Base-by-base conservation (phyloP, 2,888 invertebrate species). In the Lumbricus terrestris region DNA sequence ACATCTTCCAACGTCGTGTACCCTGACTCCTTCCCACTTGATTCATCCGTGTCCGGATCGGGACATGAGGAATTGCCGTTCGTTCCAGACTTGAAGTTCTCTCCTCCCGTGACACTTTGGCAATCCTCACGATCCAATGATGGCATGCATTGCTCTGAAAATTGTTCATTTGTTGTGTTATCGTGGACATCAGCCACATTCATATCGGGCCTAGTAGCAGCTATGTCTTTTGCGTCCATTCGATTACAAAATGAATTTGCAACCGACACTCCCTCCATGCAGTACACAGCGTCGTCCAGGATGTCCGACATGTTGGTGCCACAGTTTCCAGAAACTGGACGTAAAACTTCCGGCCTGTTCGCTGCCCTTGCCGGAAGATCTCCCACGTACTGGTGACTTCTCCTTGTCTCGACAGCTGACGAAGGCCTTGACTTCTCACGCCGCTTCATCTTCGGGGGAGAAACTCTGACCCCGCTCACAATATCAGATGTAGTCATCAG, bases 1-100 rank as follows among this genome's bases (percentile, higher is more conserved):
- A 35, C 89, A 89, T 90, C 90, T 34, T 90, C 90, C 15, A 69
- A 89, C 23, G 90, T 90, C 20, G 82, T 89, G 35, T 90, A 90
- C 23, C 90, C 90, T 34, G 90, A 90, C 38, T 90, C 90, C 33
- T 89, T 42, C 33, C 89, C 47, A 85, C 37, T 85, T 3, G 37
- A 37, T 35, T 85, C 85, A 16, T 85, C 85, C 16, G 34, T 85
- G 34, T 85, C 85, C 0, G 0, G 35, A 85, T 35, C 85, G 13
- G 34, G 85, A 85, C n/a, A 2, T 3, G 85, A 35, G 23, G 20
- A 37, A 37, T 2, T 34, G 69, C 11, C 16, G n/a, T 69, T 69
- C 69, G n/a, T 69, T n/a, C 13, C 85, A 85, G 35, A n/a, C 37
- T 35, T 85, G 37, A 20, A n/a, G 35, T 35, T 35, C 23, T 85